A percentile compares a stretch with the other conserved stretches of the same genome.
Conservation (phyloP, 2,797 vertebrate species). For the Cynodonichthys magdalenae region DNA sequence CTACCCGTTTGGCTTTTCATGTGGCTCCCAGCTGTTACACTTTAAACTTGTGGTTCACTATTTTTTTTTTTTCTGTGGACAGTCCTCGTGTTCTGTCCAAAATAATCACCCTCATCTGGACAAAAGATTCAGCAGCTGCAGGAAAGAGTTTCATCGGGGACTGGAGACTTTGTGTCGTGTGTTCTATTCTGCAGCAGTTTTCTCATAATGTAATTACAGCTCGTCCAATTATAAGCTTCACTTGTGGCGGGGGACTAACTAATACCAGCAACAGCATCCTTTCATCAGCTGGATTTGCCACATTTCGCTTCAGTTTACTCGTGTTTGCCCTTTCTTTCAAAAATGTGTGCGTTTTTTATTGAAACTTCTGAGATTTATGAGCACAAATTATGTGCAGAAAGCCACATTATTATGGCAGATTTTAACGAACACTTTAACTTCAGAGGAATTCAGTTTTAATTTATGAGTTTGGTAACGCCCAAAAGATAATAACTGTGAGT, state of each 20-base stretch:
- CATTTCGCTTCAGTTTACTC: slow-evolving; percentile 48
- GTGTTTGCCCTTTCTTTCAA: slow-evolving; percentile 28
- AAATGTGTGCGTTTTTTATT: slow-evolving; percentile 30
- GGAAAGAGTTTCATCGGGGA: slow-evolving; percentile 35
- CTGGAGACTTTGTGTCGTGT: slow-evolving; percentile 44
- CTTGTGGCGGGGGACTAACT: slow-evolving; percentile 59
- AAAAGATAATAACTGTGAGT: not conserved
- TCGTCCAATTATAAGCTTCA: slow-evolving; percentile 57
- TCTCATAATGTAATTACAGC: slow-evolving; percentile 66
- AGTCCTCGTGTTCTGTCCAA: slow-evolving; percentile 68
- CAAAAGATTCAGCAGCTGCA: slow-evolving; percentile 67
- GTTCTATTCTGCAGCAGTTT: slow-evolving; percentile 45
- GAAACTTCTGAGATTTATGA: slow-evolving; percentile 44
- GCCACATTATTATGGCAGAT: slow-evolving; percentile 30
- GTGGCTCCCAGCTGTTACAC: slow-evolving; percentile 70
- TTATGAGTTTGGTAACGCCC: slow-evolving; percentile 11
- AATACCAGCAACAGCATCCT: slow-evolving; percentile 56
- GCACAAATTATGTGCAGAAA: slow-evolving; percentile 32
- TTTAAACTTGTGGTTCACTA: slow-evolving; percentile 69
- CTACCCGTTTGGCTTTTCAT: slow-evolving; percentile 67
- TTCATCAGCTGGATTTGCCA: slow-evolving; percentile 33
- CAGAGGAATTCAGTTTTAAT: slow-evolving; percentile 4
- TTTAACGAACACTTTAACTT: slow-evolving; percentile 29
- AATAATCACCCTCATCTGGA: slow-evolving; percentile 69
- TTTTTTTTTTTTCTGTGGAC: slow-evolving; percentile 51